A percentile compares a stretch with the other conserved stretches of the same genome.
phyloP scores from a whole-genome alignment of 1,140 invertebrate species.

The Lasaia peninsularis region DNA sequence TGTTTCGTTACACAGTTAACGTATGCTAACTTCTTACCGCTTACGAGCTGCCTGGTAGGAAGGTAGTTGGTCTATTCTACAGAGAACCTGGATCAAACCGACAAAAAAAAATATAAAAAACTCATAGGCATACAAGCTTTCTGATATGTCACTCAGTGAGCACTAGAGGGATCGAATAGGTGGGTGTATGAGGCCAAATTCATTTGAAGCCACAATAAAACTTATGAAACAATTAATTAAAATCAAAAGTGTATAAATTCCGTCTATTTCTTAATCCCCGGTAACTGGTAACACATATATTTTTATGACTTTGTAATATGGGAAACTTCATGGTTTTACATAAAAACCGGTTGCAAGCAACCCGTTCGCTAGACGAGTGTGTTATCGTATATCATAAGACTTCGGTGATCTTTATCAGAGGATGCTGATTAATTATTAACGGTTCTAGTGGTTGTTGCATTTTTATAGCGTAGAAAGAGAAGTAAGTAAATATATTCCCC shows the following conservation, averaged over 20 bases:
- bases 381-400: not conserved
- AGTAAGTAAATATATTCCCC: too few species aligned
- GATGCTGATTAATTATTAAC: not conserved
- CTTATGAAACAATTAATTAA: slow-evolving; percentile 1
- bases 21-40: too few species aligned
- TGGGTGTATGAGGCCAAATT: not conserved
- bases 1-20: too few species aligned
- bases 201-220: not conserved
- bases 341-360: not conserved
- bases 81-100: not conserved
- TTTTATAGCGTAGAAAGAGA: too few species aligned
- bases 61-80: too few species aligned
- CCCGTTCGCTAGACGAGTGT: not conserved
- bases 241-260: not conserved
- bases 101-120: too few species aligned
- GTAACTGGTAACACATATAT: not conserved
- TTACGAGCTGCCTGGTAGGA: too few species aligned
- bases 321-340: slow-evolving; percentile 7
- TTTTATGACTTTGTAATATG: not conserved
- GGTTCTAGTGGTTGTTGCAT: not conserved
- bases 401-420: not conserved
- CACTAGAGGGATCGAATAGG: not conserved
- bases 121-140: too few species aligned
- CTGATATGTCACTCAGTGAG: too few species aligned
- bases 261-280: not conserved